Percentiles rank a stretch among this genome's conserved stretches.
Conservation (phyloP, 2,888 invertebrate genomes). For the Drosophila helvetica region DNA sequence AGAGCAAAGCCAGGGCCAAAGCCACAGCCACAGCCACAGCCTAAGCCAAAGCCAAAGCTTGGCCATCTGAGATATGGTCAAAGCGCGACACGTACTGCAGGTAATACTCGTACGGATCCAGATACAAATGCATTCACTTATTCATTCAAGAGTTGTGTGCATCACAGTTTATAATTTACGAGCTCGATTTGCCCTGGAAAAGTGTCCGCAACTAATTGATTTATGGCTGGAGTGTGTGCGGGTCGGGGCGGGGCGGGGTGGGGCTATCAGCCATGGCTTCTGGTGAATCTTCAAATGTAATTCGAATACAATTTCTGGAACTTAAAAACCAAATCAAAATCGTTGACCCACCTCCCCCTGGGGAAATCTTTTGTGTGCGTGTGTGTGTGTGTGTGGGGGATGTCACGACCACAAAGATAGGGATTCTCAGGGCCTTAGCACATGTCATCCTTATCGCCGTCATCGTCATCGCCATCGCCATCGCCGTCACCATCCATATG, state of each 20-base stretch:
- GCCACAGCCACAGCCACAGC: not conserved
- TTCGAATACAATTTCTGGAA: not conserved
- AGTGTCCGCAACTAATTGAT: constrained; percentile 74
- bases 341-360: not conserved
- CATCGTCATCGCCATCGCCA: not conserved
- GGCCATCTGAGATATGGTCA: constrained; percentile 62
- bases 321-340: constrained; percentile 2
- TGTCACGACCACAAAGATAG: constrained; percentile 60
- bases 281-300: constrained; percentile 18
- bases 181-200: constrained; percentile 59
- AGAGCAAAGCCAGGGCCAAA: constrained; percentile 51
- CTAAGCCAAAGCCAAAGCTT: constrained; percentile 44
- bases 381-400: constrained; percentile 49
- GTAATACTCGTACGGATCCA: constrained; percentile 36
- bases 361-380: constrained; percentile 32
- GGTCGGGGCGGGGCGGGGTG: not conserved
- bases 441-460: constrained; percentile 40
- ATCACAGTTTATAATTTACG: constrained; percentile 67
- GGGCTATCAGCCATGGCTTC: constrained; percentile 19
- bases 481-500: not conserved
- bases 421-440: constrained; percentile 51
- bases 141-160: constrained; percentile 37
- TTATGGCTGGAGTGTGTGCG: constrained; percentile 46
- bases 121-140: constrained; percentile 57
- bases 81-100: constrained; percentile 48